phyloP scores from a whole-genome alignment of 2,113 vertebrate species.

The Tyto alba region DNA sequence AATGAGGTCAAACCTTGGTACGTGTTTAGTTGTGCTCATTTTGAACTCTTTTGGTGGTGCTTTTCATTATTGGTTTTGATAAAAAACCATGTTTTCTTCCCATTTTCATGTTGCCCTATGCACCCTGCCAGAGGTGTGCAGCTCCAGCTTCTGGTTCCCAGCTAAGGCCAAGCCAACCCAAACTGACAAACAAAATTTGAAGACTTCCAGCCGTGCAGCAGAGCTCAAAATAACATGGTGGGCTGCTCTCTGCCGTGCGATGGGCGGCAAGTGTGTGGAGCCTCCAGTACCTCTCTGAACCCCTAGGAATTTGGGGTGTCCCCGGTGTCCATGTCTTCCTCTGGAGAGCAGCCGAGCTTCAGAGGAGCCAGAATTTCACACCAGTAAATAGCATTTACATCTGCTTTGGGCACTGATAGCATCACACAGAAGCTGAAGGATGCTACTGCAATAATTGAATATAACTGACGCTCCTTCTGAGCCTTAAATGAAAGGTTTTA shows the following conservation, averaged over 20 bases:
- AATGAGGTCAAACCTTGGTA: background rate
- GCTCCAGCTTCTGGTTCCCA: background rate
- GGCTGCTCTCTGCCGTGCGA: background rate
- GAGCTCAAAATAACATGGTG: fast-evolving
- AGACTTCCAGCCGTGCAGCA: background rate
- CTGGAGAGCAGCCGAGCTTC: background rate
- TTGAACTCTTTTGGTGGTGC: background rate
- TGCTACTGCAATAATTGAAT: fast-evolving
- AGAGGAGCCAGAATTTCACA: background rate
- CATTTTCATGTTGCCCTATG: fast-evolving
- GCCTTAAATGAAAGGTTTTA: background rate
- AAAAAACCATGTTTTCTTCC: background rate
- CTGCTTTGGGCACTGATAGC: background rate
- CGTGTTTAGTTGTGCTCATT: fast-evolving
- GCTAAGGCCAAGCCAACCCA: background rate
- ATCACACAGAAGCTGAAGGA: background rate
- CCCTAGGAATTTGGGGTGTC: background rate
- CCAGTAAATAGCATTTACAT: background rate
- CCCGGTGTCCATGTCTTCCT: fast-evolving
- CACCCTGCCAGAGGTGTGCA: background rate
- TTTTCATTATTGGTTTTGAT: background rate
- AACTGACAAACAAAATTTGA: background rate
- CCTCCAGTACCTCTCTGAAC: background rate
- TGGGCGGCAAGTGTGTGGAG: background rate
- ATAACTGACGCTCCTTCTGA: background rate